Evolutionary conservation across 1,140 invertebrate species (phyloP), one percentile per base, ranked within the genome.

Genomic region (Drosophila albomicans): DNA sequence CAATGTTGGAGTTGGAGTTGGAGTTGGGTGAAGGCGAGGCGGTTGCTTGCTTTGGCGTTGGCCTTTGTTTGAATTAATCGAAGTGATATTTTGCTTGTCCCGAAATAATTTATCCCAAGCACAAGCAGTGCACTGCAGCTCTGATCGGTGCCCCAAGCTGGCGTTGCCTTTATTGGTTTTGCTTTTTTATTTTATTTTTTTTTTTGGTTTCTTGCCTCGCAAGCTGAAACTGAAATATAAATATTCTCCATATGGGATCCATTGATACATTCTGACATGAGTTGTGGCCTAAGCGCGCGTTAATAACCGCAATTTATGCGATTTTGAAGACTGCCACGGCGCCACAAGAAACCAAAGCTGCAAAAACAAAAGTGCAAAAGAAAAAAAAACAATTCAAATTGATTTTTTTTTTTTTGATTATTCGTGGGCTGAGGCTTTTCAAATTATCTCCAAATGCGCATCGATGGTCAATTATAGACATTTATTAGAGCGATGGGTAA

Each of bases 51-150:
- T 41, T 66, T 66, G 68, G 68, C 75, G 41, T 69, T 75, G 51
- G 69, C 74, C 80, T 88, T 88, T 88, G 85, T 88, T 88, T 88
- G 80, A 88, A 89, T 89, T 89, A 89, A 89, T 89, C 85, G 85
- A 89, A 89, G 85, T 89, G 85, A 89, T 89, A 89, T 89, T 89
- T 89, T 89, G 81, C 85, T 89, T 89, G 85, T 89, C 85, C 85
- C 85, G 63, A 89, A 89, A 89, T 89, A 89, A 89, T 89, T 89
- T 89, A 89, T 89, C 75, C 78, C 70, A 74, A 57, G 46, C 69
- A 66, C 70, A 74, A 57, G 46, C 69, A 63, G 66, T 57, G 43
- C 11, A 11, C 38, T 25, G 35, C 1, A 5, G 5, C 30, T 32
- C 6, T 61, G 64, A 61, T 69, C 51, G 48, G 8, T 54, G 74